phyloP scores from a whole-genome alignment of 2,113 vertebrate species.

The Bothrops jararaca region DNA sequence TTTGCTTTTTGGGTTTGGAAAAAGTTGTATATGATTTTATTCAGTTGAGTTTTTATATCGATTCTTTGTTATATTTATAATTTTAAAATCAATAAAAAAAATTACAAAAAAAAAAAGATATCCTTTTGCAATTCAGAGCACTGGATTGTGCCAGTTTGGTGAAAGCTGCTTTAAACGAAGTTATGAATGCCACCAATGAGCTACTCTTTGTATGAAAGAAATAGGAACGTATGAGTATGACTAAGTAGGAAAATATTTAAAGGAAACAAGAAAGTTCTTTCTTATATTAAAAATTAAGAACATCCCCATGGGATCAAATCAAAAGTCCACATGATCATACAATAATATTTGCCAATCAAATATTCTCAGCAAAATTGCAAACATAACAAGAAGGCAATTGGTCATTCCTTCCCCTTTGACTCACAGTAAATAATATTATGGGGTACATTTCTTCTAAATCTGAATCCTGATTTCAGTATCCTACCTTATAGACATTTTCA shows the following conservation, averaged over 20 bases:
- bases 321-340: neutral
- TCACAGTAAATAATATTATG: neutral
- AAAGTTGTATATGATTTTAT: too few species aligned
- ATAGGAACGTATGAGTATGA: neutral
- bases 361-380: neutral
- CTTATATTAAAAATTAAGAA: neutral
- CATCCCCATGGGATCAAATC: neutral
- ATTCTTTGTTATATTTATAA: too few species aligned
- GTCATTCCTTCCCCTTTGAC: neutral
- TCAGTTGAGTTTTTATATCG: too few species aligned
- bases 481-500: neutral
- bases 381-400: neutral
- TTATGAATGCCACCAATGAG: neutral
- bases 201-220: neutral
- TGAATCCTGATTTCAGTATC: neutral
- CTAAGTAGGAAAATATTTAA: neutral
- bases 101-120: too few species aligned
- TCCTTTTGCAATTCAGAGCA: neutral
- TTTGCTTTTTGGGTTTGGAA: too few species aligned
- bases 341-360: neutral
- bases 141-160: neutral
- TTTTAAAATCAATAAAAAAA: too few species aligned
- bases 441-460: neutral
- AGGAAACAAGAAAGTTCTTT: neutral
- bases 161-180: neutral